A percentile compares a stretch with the other conserved stretches of the same genome.
Conservation (phyloP, 2,888 invertebrate species). For the Tortricodes alternella region DNA sequence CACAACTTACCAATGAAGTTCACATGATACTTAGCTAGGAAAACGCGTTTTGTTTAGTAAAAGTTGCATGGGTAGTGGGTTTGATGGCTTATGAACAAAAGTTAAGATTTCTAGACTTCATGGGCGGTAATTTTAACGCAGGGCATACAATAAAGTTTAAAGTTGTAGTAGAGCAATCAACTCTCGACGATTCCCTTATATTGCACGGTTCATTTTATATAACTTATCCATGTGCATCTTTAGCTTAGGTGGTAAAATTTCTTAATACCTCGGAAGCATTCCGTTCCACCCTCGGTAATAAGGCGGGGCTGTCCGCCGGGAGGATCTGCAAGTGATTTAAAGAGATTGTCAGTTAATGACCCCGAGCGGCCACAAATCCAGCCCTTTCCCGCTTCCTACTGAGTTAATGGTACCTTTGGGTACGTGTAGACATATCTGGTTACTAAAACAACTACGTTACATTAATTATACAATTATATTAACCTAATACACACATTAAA, state of each 20-base stretch:
- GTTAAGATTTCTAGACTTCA: conserved; percentile 17
- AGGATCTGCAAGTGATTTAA: conserved; percentile 77
- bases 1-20: conserved; percentile 44
- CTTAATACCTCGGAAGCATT: conserved; percentile 61
- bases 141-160: conserved; percentile 8
- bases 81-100: conserved; percentile 22
- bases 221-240: background rate
- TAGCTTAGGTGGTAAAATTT: conserved; percentile 57
- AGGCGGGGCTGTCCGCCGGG: conserved; percentile 57
- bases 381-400: conserved; percentile 61
- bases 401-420: conserved; percentile 52
- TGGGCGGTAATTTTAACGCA: conserved; percentile 15
- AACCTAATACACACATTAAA: conserved; percentile 8
- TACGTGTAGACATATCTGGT: conserved; percentile 40
- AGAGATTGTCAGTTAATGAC: conserved; percentile 78
- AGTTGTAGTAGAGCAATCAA: conserved; percentile 4
- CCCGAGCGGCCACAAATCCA: conserved; percentile 68
- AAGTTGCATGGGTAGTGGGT: conserved; percentile 20
- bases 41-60: conserved; percentile 44
- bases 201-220: background rate
- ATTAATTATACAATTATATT: conserved; percentile 25
- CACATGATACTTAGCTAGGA: conserved; percentile 50
- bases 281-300: conserved; percentile 66
- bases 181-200: too few species aligned
- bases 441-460: conserved; percentile 14